Base-by-base conservation (phyloP, 1,140 invertebrate species). In the Diachasmimorpha longicaudata region DNA sequence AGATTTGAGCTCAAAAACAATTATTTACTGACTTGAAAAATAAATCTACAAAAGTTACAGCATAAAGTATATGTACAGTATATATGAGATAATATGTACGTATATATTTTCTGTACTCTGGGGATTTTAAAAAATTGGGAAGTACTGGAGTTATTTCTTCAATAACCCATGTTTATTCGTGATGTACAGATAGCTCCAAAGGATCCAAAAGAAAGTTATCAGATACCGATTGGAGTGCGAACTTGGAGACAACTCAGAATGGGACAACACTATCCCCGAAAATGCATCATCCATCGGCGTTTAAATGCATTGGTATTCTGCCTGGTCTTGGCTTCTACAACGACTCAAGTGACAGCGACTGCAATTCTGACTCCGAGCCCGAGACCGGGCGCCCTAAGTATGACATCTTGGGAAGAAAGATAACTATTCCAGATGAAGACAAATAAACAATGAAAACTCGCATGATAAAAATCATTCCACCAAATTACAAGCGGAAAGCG, bases 251-350 rank as follows among this genome's bases (percentile, higher is more conserved):
- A 1, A 16, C 75, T 16, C 16, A 21, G 4, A 70, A 69, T 70
- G 48, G 36, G 31, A 44, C 48, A 70, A 70, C 31, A 69, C 19
- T 37, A 11, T 58, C 11, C 21, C 31, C 19, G 58, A 69, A 72
- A 37, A 63, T 10, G 46, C 23, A 77, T 42, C 77, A 13, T 39
- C 46, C 70, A 76, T 66, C 36, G 23, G 19, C 52, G 16, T 31
- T 52, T 8, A 91, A 91, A 67, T 95, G 94, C 79, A 91, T 95
- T 72, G 95, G 92, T 0, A 92, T 95, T 70, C 86, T 96, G 52
- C 95, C 95, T 11, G 95, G 95, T 1, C 90, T 96, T 44, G 94
- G 93, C 0, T 91, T 90, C 77, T 96, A 96, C 80, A 90, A 92
- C 0, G 91, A 95, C 82, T 93, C 93, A 1, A 93, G 92, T 68